phyloP scores from a whole-genome alignment of 2,888 invertebrate species.

The Parnassius orleans region DNA sequence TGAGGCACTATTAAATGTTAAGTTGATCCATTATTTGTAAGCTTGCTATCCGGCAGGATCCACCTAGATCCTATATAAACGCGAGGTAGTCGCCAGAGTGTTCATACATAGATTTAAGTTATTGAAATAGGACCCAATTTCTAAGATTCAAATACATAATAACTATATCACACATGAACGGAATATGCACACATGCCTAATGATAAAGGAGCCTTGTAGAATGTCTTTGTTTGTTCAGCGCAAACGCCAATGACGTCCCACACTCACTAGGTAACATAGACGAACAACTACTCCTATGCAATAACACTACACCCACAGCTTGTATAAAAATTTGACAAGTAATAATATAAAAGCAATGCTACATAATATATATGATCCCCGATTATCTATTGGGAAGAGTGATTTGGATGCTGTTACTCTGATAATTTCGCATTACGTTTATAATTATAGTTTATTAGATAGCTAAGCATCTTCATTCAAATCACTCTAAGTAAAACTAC shows the following conservation, averaged over 20 bases:
- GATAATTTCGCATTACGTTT: conserved; percentile 16
- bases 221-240: neutral
- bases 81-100: no score
- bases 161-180: neutral
- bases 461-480: conserved; percentile 33
- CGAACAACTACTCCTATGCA: conserved; percentile 47
- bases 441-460: conserved; percentile 8
- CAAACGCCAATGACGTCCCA: conserved; percentile 1
- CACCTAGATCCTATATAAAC: no score
- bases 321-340: conserved; percentile 69
- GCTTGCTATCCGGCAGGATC: no score
- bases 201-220: neutral
- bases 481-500: conserved; percentile 36
- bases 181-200: neutral
- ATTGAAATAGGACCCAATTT: no score
- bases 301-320: conserved; percentile 60
- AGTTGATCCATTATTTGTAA: no score
- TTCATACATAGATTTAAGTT: no score
- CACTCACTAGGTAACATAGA: conserved; percentile 32
- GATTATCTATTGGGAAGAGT: conserved; percentile 53
- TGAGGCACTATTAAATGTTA: no score
- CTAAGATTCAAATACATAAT: neutral
- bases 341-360: conserved; percentile 61
- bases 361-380: conserved; percentile 58
- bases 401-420: conserved; percentile 35